Evolutionary conservation across 35 echinoderm and acorn worm species (phyloP).

Genomic region (Ophioderma brevispina): DNA sequence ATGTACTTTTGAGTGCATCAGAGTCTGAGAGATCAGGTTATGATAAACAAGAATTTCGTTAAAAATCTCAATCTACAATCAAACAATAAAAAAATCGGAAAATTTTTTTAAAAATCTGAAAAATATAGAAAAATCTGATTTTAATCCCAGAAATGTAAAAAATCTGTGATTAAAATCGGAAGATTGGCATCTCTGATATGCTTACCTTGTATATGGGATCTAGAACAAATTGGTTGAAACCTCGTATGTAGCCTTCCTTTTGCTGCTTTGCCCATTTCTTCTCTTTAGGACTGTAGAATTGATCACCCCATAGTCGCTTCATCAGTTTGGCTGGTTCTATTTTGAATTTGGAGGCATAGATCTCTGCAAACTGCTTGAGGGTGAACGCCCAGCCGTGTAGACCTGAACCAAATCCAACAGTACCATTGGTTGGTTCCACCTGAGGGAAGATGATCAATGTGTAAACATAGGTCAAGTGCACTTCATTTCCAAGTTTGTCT

Average conservation of each 20-base stretch:
- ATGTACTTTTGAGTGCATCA: too few species aligned
- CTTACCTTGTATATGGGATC: constrained; percentile 99
- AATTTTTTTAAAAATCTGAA: too few species aligned
- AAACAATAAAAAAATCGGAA: too few species aligned
- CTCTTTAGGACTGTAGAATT: constrained; percentile 82
- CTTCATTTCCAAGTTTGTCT: too few species aligned
- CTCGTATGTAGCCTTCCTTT: constrained; percentile 81
- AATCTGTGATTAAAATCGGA: too few species aligned
- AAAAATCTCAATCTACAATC: too few species aligned
- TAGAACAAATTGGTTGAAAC: constrained; percentile 94
- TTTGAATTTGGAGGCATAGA: constrained; percentile 94
- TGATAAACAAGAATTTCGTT: too few species aligned
- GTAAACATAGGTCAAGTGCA: background rate
- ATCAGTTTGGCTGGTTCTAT: constrained; percentile 92
- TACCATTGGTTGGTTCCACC: constrained; percentile 77
- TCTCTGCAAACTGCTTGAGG: constrained; percentile 98
- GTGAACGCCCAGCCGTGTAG: constrained; percentile 98
- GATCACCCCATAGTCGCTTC: constrained; percentile 96
- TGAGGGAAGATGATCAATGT: background rate
- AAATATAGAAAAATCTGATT: too few species aligned
- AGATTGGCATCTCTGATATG: too few species aligned
- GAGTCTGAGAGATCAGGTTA: too few species aligned
- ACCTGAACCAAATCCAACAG: constrained; percentile 97
- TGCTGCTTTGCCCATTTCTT: constrained; percentile 93
- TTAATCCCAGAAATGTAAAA: too few species aligned